Evolutionary conservation across 2,888 invertebrate genomes (phyloP).

Genomic region (Idaea dimidiata): DNA sequence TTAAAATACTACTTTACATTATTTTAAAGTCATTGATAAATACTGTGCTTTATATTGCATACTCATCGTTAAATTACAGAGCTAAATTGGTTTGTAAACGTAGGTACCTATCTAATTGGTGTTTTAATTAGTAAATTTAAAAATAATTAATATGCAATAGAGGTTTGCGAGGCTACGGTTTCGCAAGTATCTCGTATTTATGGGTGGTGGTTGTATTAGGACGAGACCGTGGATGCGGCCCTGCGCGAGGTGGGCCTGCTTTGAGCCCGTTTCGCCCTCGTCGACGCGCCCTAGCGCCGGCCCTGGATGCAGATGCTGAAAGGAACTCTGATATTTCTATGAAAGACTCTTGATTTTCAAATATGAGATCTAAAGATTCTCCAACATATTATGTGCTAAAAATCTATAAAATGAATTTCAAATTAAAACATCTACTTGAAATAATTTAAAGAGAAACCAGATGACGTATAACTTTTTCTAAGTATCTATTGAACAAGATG

Average conservation of each 20-base stretch:
- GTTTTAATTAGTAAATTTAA: conserved; percentile 13
- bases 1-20: background rate
- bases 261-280: conserved; percentile 61
- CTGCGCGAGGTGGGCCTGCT: conserved; percentile 96
- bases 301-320: conserved; percentile 25
- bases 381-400: background rate
- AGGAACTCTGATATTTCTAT: conserved; percentile 14
- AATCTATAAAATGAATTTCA: background rate
- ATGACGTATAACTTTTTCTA: background rate
- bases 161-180: background rate
- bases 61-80: background rate
- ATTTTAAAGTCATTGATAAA: background rate
- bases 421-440: background rate
- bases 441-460: background rate
- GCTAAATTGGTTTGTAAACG: background rate
- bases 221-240: conserved; percentile 96
- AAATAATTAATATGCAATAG: background rate
- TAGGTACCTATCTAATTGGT: conserved; percentile 7
- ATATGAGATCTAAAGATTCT: conserved; percentile 5
- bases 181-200: conserved; percentile 33
- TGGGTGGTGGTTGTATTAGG: conserved; percentile 73
- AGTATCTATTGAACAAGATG: background rate
- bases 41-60: background rate
- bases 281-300: conserved; percentile 19
- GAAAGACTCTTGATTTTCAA: conserved; percentile 10